Evolutionary conservation across 2,888 invertebrate species (phyloP).

Genomic region (Dugesia japonica): DNA sequence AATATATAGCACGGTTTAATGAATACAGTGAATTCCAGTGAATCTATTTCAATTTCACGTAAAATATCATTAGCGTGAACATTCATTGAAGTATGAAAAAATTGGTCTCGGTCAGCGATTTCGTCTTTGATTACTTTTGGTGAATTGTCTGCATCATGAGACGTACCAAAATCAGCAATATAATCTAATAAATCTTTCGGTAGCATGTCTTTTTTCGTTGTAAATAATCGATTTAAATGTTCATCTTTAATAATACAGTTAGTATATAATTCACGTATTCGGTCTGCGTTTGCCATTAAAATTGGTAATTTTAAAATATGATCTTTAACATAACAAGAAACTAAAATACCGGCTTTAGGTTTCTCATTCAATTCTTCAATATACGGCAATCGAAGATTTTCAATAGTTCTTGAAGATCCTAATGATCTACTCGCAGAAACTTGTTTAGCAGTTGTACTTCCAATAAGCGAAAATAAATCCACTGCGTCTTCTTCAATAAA

Average conservation of each 20-base stretch:
- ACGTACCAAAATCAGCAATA: background rate
- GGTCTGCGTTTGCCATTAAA: background rate
- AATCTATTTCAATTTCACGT: slow-evolving; percentile 1
- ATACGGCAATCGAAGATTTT: background rate
- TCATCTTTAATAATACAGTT: background rate
- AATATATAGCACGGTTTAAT: slow-evolving; percentile 10
- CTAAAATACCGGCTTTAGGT: background rate
- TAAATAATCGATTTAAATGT: background rate
- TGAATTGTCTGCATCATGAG: background rate
- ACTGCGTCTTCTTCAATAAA: background rate
- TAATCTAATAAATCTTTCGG: background rate
- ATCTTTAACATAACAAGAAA: background rate
- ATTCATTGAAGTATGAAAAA: slow-evolving; percentile 8
- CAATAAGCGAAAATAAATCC: background rate
- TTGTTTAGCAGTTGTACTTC: background rate
- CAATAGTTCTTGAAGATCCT: background rate
- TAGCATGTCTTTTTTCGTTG: slow-evolving; percentile 6
- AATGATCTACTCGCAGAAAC: background rate
- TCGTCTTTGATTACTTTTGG: slow-evolving; percentile 3
- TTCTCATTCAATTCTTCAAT: slow-evolving; percentile 6
- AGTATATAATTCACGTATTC: background rate
- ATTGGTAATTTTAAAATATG: slow-evolving; percentile 12
- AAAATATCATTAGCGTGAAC: background rate
- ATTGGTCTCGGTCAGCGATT: background rate
- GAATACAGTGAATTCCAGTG: background rate